These are phyloP conservation scores for Pachyrhynchus sulphureomaculatus DNA, from an alignment of 1,140 invertebrate genomes.

Conservation along the genomic window DNA sequence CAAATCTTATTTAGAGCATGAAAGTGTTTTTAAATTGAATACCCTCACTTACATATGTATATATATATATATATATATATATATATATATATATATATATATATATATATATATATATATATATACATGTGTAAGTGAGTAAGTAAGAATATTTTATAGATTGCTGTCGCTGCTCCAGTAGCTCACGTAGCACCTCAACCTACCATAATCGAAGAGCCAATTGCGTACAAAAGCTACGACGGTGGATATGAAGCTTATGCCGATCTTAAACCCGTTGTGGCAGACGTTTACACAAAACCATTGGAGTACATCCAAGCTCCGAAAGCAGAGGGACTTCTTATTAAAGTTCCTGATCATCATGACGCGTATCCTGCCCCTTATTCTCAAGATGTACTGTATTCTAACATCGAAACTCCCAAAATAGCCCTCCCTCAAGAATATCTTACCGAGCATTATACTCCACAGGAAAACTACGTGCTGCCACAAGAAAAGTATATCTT, in stretches of 20 bases:
- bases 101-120: no score
- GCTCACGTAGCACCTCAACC: conserved; percentile 1
- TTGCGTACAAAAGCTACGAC: conserved; percentile 28
- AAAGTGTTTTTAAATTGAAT: no score
- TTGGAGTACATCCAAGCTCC: conserved; percentile 17
- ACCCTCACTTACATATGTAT: background rate
- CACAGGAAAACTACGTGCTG: background rate
- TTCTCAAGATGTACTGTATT: background rate
- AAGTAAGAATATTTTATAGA: no score
- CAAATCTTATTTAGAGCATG: no score
- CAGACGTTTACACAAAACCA: conserved; percentile 21
- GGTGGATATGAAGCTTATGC: conserved; percentile 19
- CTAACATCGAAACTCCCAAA: background rate
- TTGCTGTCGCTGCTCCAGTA: background rate
- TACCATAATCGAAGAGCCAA: conserved; percentile 9
- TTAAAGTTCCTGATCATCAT: conserved; percentile 18
- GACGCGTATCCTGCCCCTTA: background rate
- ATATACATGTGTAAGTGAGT: no score
- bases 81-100: no score
- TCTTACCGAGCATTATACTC: background rate
- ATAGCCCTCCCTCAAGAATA: conserved; percentile 1
- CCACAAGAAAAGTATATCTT: background rate
- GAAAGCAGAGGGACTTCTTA: conserved; percentile 11
- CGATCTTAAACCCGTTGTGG: conserved; percentile 9
- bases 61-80: no score